Percentiles rank a stretch among this genome's conserved stretches.
phyloP scores from a whole-genome alignment of 2,888 invertebrate species.

The Oscheius sp. region DNA sequence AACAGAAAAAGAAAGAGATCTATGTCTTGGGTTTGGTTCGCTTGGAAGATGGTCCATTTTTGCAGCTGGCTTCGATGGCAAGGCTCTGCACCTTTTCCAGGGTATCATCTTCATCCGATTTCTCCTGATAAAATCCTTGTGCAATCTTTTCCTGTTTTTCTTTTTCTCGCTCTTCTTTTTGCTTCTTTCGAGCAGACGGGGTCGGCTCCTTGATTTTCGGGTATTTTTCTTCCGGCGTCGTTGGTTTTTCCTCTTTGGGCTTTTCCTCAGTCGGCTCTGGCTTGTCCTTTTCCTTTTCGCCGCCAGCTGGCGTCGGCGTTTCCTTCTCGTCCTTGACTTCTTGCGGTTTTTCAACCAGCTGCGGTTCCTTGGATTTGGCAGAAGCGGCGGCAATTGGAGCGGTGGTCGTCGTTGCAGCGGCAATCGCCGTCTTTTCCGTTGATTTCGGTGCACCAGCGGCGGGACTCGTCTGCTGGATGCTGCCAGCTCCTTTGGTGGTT shows the following conservation, averaged over 20 bases:
- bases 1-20: too few relatives aligned
- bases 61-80: neutral
- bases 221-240: neutral
- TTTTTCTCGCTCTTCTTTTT: neutral
- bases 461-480: too few relatives aligned
- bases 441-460: too few relatives aligned
- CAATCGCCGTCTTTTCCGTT: too few relatives aligned
- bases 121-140: neutral
- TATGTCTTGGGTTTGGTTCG: too few relatives aligned
- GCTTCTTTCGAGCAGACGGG: neutral
- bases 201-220: neutral
- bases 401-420: too few relatives aligned
- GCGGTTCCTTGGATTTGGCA: too few relatives aligned
- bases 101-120: constrained; percentile 1
- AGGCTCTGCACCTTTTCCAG: neutral
- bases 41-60: neutral
- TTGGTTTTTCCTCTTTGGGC: neutral
- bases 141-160: neutral
- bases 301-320: too few relatives aligned
- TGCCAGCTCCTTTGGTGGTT: too few relatives aligned
- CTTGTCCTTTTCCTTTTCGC: neutral
- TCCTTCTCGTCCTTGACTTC: too few relatives aligned
- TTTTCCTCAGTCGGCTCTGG: neutral
- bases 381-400: too few relatives aligned
- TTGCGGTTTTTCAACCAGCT: too few relatives aligned